Conservation (phyloP, 1,140 invertebrate species). For the Lasioglossum albipes region DNA sequence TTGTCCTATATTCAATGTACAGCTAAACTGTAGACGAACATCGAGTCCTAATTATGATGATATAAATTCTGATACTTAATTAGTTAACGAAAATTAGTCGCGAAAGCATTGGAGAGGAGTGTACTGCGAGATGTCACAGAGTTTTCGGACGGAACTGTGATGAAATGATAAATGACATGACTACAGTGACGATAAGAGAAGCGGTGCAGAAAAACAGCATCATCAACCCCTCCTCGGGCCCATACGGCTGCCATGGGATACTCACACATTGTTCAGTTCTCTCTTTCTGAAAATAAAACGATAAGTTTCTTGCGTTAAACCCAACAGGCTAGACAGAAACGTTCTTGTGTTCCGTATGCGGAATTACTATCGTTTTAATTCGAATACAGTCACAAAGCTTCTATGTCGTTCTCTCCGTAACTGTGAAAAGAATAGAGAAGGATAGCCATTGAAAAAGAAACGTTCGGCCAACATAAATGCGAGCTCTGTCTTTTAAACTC, state of each 20-base stretch:
- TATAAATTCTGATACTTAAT: conserved; percentile 17
- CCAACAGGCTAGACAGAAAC: conserved; percentile 42
- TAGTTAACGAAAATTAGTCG: conserved; percentile 37
- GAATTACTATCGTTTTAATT: conserved; percentile 1
- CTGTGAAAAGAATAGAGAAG: background rate
- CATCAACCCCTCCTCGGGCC: conserved; percentile 64
- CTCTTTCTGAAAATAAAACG: conserved; percentile 78
- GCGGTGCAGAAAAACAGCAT: conserved; percentile 72
- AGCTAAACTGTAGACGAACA: background rate
- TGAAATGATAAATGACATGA: conserved; percentile 65
- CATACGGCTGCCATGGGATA: conserved; percentile 69
- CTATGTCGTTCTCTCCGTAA: background rate
- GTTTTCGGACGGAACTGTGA: conserved; percentile 45
- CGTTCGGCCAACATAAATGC: no score
- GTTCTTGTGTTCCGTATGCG: conserved; percentile 41
- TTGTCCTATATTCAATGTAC: background rate
- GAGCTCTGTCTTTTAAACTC: no score
- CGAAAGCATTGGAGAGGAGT: conserved; percentile 24
- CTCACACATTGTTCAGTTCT: conserved; percentile 78
- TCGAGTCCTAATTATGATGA: background rate
- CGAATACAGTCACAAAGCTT: background rate
- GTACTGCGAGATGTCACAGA: conserved; percentile 18
- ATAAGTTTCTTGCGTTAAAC: conserved; percentile 69
- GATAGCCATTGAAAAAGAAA: no score
- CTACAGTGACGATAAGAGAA: conserved; percentile 70